Base-by-base conservation (phyloP, 2,797 vertebrate genomes). In the Silurus aristotelis region DNA sequence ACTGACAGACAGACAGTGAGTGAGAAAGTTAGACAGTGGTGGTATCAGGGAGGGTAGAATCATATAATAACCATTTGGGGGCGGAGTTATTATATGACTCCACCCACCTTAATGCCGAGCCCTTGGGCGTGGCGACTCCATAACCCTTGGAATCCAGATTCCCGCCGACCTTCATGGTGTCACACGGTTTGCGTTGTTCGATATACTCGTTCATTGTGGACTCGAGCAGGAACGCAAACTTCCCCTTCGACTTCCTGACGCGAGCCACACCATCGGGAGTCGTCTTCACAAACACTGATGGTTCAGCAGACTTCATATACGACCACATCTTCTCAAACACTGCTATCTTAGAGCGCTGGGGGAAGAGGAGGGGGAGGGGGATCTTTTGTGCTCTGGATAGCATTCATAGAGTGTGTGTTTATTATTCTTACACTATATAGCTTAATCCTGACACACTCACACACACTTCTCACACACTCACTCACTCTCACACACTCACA, bases 251-350 rank as follows among this genome's bases (percentile, higher is more conserved):
- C 95, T 99, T 99, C 85, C 98, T 95, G 89, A 99, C 98, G 61
- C 98, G 95, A 48, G 98, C 96, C 87, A 99, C 98, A 83, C 98
- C 98, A 1, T 99, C 98, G 0, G 97, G 97, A n/a, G 98, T 99
- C 6, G 97, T 99, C 94, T 99, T 99, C 93, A 97, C 98, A 92
- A 99, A 99, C 93, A 99, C 98, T 0, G 98, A 98, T 12, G 98
- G 98, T 91, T 99, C 98, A 0, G 98, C 98, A 0, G 98, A 99
- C 95, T 99, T 99, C 98, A 99, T 99, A 93, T 99, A 99, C 0
- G 98, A 99, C 98, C 98, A 99, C 98, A 99, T 99, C 94, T 99
- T 99, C 94, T 99, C 98, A 61, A 99, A 99, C 86, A 99, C 98
- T 0, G 96, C 98, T 92, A 99, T 99, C 96, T 99, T 99, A 10